Percentiles rank a stretch among this genome's conserved stretches.
phyloP scores from a whole-genome alignment of 1,140 invertebrate species.

The Ips typographus region DNA sequence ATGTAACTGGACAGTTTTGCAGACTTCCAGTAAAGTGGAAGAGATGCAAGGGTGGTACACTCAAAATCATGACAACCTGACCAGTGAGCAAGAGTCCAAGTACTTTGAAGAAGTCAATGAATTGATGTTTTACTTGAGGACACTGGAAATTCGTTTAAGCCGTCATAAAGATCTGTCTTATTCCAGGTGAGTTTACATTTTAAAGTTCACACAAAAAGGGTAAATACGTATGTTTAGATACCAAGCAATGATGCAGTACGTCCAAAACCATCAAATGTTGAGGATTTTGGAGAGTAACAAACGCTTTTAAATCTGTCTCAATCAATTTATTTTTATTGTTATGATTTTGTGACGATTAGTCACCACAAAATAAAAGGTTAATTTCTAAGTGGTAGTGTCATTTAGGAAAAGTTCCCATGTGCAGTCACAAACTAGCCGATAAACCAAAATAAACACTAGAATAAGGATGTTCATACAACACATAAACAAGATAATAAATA shows the following conservation, averaged over 20 bases:
- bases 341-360: too few species aligned
- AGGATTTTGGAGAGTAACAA: not conserved
- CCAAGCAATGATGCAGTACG: conserved; percentile 35
- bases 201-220: not conserved
- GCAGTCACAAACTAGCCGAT: too few species aligned
- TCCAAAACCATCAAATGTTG: conserved; percentile 38
- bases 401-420: too few species aligned
- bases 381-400: too few species aligned
- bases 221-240: conserved; percentile 23
- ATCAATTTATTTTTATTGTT: too few species aligned
- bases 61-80: conserved; percentile 49
- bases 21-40: conserved; percentile 38
- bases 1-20: conserved; percentile 7
- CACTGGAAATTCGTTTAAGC: conserved; percentile 53
- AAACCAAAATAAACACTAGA: too few species aligned
- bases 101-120: conserved; percentile 52
- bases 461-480: not conserved
- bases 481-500: not conserved
- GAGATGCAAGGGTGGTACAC: conserved; percentile 49
- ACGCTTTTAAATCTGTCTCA: too few species aligned
- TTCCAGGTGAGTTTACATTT: conserved; percentile 42
- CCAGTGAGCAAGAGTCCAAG: conserved; percentile 52
- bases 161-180: conserved; percentile 51
- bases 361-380: too few species aligned
- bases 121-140: conserved; percentile 50